phyloP scores from a whole-genome alignment of 1,140 invertebrate genomes.

The Microplitis demolitor region DNA sequence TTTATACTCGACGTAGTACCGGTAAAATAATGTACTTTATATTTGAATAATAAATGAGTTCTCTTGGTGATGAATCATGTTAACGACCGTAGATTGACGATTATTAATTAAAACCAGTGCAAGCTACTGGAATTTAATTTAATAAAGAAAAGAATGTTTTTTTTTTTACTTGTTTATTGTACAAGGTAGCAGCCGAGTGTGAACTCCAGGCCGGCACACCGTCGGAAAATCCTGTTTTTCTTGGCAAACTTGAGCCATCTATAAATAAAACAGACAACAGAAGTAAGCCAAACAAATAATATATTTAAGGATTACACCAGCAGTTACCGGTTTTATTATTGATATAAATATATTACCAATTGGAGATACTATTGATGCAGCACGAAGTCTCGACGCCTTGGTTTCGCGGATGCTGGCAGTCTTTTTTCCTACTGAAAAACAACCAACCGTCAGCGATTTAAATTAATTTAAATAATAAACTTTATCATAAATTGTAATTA shows the following conservation, averaged over 20 bases:
- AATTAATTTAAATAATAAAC: too few species aligned
- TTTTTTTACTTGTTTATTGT: conserved; percentile 35
- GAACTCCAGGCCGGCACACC: conserved; percentile 26
- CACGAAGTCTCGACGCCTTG: conserved; percentile 71
- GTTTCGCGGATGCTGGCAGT: conserved; percentile 66
- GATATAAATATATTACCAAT: conserved; percentile 30
- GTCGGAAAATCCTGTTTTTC: conserved; percentile 35
- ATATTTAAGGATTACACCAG: too few species aligned
- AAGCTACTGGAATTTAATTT: not conserved
- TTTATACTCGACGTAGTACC: too few species aligned
- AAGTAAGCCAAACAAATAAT: too few species aligned
- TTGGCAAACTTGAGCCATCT: conserved; percentile 34
- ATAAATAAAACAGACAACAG: not conserved
- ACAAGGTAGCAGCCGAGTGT: conserved; percentile 30
- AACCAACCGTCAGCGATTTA: not conserved
- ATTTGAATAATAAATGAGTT: not conserved
- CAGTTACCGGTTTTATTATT: too few species aligned
- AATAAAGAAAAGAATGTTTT: not conserved
- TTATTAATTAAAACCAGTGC: not conserved
- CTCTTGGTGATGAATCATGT: not conserved
- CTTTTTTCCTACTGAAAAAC: conserved; percentile 31
- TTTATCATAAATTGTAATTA: too few species aligned
- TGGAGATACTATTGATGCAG: conserved; percentile 60
- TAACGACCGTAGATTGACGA: not conserved
- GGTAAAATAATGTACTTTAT: not conserved